Conservation (phyloP, 2,888 invertebrate species). For the Argyresthia goedartella region DNA sequence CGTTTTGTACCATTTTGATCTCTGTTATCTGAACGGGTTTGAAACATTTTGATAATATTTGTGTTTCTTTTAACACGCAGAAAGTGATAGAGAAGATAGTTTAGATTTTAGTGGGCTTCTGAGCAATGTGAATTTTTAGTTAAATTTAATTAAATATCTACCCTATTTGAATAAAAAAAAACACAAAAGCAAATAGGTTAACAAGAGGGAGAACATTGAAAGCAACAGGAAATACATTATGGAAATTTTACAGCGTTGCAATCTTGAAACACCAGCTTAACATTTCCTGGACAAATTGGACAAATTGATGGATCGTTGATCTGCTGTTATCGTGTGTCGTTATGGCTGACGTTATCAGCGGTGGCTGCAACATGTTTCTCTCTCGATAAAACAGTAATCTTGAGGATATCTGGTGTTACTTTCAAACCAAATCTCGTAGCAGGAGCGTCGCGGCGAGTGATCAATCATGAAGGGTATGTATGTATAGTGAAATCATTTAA, state of each 20-base stretch:
- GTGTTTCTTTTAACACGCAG: too few species aligned
- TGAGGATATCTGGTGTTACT: slow-evolving; percentile 30
- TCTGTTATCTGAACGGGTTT: too few species aligned
- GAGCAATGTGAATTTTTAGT: too few species aligned
- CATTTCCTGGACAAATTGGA: slow-evolving; percentile 22
- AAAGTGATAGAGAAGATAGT: too few species aligned
- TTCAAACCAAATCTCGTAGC: slow-evolving; percentile 5
- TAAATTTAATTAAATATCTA: too few species aligned
- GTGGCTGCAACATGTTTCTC: slow-evolving; percentile 27
- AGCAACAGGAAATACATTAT: too few species aligned
- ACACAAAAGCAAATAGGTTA: too few species aligned
- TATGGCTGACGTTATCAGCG: slow-evolving; percentile 33
- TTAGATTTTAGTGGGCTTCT: too few species aligned
- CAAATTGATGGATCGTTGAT: slow-evolving; percentile 28
- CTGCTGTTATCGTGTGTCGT: slow-evolving; percentile 24
- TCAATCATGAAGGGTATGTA: slow-evolving; percentile 55
- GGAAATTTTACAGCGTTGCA: slow-evolving; percentile 6
- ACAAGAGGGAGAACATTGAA: too few species aligned
- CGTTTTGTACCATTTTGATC: too few species aligned
- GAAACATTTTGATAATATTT: too few species aligned
- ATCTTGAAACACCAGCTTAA: slow-evolving; percentile 14
- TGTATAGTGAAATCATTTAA: neutral
- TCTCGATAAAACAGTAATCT: slow-evolving; percentile 56
- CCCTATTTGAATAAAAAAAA: too few species aligned
- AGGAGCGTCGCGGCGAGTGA: slow-evolving; percentile 20